phyloP scores from a whole-genome alignment of 2,797 vertebrate species.

The Limosa lapponica region DNA sequence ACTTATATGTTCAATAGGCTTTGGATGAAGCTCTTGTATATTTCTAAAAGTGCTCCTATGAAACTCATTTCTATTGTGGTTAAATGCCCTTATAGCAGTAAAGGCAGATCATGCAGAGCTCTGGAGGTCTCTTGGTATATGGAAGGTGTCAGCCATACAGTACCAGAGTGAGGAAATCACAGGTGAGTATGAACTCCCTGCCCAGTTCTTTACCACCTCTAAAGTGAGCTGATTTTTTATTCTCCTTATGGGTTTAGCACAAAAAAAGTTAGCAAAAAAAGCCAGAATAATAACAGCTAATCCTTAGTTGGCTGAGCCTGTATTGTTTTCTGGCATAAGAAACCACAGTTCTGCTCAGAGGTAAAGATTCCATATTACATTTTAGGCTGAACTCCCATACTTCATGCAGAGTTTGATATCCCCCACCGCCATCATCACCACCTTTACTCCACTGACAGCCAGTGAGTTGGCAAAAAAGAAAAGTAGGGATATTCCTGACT shows the following conservation, averaged over 20 bases:
- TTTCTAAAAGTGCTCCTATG: background rate
- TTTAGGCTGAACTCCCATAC: slow-evolving; percentile 34
- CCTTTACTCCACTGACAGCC: slow-evolving; percentile 1
- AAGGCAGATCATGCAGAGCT: background rate
- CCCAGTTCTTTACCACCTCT: background rate
- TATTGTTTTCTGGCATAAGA: slow-evolving; percentile 30
- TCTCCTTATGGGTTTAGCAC: background rate
- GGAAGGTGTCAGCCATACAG: background rate
- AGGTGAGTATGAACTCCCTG: background rate
- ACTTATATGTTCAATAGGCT: background rate
- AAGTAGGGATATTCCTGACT: slow-evolving; percentile 16
- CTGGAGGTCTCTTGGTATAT: background rate
- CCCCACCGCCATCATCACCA: background rate
- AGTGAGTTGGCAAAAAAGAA: slow-evolving; percentile 1
- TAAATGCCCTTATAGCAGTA: background rate
- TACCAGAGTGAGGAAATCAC: background rate
- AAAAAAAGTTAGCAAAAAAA: slow-evolving; percentile 2
- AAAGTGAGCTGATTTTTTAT: background rate
- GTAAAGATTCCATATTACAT: slow-evolving; percentile 29
- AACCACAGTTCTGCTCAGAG: background rate
- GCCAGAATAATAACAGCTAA: slow-evolving; percentile 19
- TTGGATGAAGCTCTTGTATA: background rate
- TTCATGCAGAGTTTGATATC: slow-evolving; percentile 15
- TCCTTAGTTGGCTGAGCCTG: background rate
- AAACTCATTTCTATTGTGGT: background rate